Evolutionary conservation across 2,888 invertebrate species (phyloP), one percentile per base, ranked within the genome.

Genomic region (Cyaniris semiargus): DNA sequence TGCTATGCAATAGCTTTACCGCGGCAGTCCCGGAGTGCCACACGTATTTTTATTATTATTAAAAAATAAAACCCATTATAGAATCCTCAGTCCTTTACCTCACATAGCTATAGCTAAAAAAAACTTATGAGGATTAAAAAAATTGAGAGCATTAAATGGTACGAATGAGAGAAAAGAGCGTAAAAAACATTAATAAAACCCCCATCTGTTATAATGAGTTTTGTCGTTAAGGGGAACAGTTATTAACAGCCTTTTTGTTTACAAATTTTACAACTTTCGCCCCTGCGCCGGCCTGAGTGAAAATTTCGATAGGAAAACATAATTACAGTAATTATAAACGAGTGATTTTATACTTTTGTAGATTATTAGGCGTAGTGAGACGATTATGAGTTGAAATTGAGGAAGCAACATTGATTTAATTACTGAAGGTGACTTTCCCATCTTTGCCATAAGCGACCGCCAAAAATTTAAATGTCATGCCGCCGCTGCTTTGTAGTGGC

Each of bases 181-280:
- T 66, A 53, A 27, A 27, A 66, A 66, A 66, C 66, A 66, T 66
- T 31, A 66, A 66, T 66, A 66, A 31, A 31, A 18, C 6, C 66
- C 66, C 66, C 66, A 18, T 66, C 31, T 31, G 66, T 31, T 66
- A 66, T 27, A 66, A 66, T 31, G 66, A 66, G 66, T 66, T 66
- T 66, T 31, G 66, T 66, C 27, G 27, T 66, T 66, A 66, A 18
- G 6, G 27, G 15, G 5, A 66, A 66, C 66, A 18, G 27, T 53
- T 53, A 53, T 53, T 53, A 53, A 53, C 18, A 1, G 53, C 18
- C 27, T 66, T 66, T 66, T 66, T 66, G 66, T 66, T 66, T 66
- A 66, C 27, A 18, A 31, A 66, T 66, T 66, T 66, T 66, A 66
- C 66, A 66, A 66, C 27, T 66, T 66, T 66, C 6, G 1, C 23